phyloP scores from a whole-genome alignment of 2,113 vertebrate genomes.

The Crotophaga sulcirostris region DNA sequence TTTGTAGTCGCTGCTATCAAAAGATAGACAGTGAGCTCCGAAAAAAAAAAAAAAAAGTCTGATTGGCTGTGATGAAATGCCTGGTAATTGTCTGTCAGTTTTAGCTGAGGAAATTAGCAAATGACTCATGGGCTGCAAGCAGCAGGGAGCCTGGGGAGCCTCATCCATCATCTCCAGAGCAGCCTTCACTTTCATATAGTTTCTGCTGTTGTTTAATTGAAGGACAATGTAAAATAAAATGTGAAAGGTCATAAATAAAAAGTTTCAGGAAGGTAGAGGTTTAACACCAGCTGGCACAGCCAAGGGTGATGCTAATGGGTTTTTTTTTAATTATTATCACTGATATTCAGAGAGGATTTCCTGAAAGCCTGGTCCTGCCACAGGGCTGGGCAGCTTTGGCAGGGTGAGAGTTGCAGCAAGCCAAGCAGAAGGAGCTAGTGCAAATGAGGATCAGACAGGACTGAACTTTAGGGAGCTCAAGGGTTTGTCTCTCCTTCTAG shows the following conservation, averaged over 20 bases:
- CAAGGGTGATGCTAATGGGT: background rate
- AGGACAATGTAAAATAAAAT: background rate
- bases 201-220: background rate
- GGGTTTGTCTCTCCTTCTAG: background rate
- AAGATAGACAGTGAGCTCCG: background rate
- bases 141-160: background rate
- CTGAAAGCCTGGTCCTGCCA: background rate
- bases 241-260: slow-evolving; percentile 9
- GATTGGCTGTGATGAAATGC: background rate
- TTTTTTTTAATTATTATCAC: background rate
- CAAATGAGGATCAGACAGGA: background rate
- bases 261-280: background rate
- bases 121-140: background rate
- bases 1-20: background rate
- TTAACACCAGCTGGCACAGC: background rate
- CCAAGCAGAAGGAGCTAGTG: background rate
- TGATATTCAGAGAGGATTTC: background rate
- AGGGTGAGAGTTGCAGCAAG: background rate
- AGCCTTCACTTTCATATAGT: background rate
- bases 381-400: background rate
- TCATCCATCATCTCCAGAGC: slow-evolving; percentile 27
- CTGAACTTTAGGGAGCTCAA: background rate
- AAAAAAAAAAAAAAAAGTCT: background rate
- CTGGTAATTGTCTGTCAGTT: slow-evolving; percentile 26
- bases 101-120: slow-evolving; percentile 41